phyloP scores from a whole-genome alignment of 1,140 invertebrate genomes.

The Caerostris darwini region DNA sequence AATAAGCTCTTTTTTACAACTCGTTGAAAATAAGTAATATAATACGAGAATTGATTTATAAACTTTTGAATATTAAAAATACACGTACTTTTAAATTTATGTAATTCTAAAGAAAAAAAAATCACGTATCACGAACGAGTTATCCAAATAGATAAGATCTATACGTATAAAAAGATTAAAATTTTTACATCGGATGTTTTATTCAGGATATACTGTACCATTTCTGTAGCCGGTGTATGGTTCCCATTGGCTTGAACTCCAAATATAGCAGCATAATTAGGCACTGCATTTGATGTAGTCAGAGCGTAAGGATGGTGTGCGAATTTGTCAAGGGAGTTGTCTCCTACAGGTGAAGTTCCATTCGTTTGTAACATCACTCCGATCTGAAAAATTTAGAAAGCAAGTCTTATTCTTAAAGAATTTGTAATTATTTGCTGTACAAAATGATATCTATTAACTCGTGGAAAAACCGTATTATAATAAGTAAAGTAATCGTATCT shows the following conservation, averaged over 20 bases:
- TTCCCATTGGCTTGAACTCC: slow-evolving; percentile 59
- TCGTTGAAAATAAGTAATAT: too few relatives aligned
- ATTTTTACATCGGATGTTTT: too few relatives aligned
- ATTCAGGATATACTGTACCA: not conserved
- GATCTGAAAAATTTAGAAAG: slow-evolving; percentile 35
- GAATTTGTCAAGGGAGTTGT: slow-evolving; percentile 71
- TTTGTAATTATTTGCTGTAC: not conserved
- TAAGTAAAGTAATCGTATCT: too few relatives aligned
- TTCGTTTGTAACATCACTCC: slow-evolving; percentile 68
- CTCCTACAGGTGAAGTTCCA: slow-evolving; percentile 34
- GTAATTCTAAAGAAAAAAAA: too few relatives aligned
- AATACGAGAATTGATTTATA: too few relatives aligned
- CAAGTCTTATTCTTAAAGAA: not conserved
- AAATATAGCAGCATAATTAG: slow-evolving; percentile 68
- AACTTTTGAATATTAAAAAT: too few relatives aligned
- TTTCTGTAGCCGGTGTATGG: slow-evolving; percentile 79
- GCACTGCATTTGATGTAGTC: slow-evolving; percentile 9
- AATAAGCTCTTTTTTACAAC: too few relatives aligned
- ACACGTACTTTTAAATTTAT: too few relatives aligned
- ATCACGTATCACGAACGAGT: too few relatives aligned
- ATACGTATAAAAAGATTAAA: too few relatives aligned
- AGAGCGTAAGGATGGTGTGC: slow-evolving; percentile 76
- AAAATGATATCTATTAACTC: not conserved
- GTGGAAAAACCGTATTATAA: not conserved
- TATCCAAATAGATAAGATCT: too few relatives aligned